Evolutionary conservation across 2,797 vertebrate genomes (phyloP).

Genomic region (Sciurus carolinensis): DNA sequence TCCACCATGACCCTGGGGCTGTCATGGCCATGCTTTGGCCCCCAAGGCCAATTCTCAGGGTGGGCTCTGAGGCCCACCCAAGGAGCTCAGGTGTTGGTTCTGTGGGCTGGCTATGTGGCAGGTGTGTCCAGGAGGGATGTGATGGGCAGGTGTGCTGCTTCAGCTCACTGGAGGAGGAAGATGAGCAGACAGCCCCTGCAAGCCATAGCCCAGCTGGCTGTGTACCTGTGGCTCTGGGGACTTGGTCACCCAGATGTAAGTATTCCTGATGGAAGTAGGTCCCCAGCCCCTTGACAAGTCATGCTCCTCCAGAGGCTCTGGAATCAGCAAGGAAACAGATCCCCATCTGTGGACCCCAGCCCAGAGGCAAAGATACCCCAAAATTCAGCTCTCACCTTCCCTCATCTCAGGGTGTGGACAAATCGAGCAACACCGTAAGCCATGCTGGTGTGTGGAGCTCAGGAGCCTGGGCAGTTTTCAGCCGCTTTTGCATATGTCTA

Average conservation of each 20-base stretch:
- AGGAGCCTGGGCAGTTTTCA: background rate
- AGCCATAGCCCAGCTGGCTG: background rate
- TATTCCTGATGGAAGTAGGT: background rate
- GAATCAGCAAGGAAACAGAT: background rate
- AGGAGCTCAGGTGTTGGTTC: background rate
- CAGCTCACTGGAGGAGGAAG: background rate
- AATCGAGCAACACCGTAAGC: background rate
- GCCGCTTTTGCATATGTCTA: background rate
- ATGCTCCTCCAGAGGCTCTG: background rate
- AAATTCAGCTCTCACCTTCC: background rate
- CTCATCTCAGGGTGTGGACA: background rate
- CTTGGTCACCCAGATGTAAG: background rate
- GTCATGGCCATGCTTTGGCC: background rate
- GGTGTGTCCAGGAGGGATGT: background rate
- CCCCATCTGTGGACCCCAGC: background rate
- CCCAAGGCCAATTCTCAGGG: background rate
- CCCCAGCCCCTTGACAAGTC: background rate
- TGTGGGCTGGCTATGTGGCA: background rate
- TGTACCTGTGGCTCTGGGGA: background rate
- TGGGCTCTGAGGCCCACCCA: background rate
- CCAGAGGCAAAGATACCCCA: background rate
- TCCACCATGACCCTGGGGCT: background rate
- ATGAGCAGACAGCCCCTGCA: background rate
- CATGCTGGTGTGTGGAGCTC: accelerated
- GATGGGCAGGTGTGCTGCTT: background rate